These are phyloP conservation scores for Microtus pennsylvanicus DNA, from an alignment of 2,113 vertebrate genomes.

Conservation along the genomic window DNA sequence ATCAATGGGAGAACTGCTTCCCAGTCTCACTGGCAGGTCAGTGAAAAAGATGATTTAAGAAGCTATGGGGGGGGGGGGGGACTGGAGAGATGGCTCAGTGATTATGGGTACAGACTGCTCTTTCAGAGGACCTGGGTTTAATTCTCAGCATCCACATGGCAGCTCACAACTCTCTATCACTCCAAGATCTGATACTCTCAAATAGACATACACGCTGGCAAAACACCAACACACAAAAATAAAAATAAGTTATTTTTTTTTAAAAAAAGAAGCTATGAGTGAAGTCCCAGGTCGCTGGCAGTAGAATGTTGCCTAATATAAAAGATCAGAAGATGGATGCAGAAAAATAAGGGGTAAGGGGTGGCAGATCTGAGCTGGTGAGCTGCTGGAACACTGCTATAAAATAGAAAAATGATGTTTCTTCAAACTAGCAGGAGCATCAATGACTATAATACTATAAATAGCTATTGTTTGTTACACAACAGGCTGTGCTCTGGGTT, in stretches of 20 bases:
- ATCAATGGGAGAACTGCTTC: background rate
- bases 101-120: background rate
- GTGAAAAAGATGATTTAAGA: background rate
- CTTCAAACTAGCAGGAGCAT: background rate
- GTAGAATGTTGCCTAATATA: background rate
- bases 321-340: background rate
- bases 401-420: constrained; percentile 2
- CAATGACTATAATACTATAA: background rate
- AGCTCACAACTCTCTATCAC: background rate
- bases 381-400: background rate
- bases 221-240: background rate
- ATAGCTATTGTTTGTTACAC: background rate
- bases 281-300: background rate
- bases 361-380: background rate
- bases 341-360: background rate
- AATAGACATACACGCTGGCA: background rate
- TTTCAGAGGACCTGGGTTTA: background rate
- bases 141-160: background rate
- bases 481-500: background rate
- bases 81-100: background rate
- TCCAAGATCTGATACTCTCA: background rate
- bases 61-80: background rate
- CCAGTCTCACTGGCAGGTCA: background rate
- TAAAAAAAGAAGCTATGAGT: background rate
- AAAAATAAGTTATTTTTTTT: background rate